A percentile compares a stretch with the other conserved stretches of the same genome.
These are phyloP conservation scores for Acromyrmex charruanus DNA, from an alignment of 1,140 invertebrate species.

Conservation along the genomic window DNA sequence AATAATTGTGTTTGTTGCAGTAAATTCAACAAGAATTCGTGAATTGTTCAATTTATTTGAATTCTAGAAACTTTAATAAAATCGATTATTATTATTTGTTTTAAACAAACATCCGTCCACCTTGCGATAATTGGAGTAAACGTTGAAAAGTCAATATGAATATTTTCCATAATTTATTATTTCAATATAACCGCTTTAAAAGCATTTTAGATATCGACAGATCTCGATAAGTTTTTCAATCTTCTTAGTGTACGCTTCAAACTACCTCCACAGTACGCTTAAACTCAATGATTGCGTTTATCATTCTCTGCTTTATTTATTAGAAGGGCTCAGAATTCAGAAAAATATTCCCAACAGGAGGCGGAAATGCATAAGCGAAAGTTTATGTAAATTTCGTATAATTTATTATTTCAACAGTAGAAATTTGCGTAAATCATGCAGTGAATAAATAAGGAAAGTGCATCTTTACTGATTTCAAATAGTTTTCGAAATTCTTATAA, in stretches of 20 bases:
- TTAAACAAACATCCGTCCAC: background rate
- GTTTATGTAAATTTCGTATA: background rate
- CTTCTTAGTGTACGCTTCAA: constrained; percentile 33
- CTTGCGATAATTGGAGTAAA: background rate
- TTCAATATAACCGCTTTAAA: constrained; percentile 26
- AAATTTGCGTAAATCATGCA: background rate
- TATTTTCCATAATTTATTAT: constrained; percentile 36
- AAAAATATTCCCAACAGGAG: background rate
- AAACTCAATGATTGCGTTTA: constrained; percentile 51
- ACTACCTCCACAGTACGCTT: background rate
- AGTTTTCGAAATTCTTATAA: background rate
- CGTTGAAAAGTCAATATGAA: constrained; percentile 12
- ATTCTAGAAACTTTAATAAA: background rate
- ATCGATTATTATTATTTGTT: constrained; percentile 3
- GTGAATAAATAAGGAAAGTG: background rate
- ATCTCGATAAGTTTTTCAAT: constrained; percentile 47
- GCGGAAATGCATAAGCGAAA: background rate
- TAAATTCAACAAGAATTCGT: background rate
- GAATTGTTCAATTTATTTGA: background rate
- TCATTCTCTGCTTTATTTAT: constrained; percentile 44
- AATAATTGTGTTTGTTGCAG: background rate
- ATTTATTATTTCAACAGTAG: background rate
- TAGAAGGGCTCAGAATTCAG: background rate
- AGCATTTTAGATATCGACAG: constrained; percentile 25
- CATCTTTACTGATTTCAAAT: background rate